Conservation (phyloP, 2,888 invertebrate genomes). For the Microctonus brassicae region DNA sequence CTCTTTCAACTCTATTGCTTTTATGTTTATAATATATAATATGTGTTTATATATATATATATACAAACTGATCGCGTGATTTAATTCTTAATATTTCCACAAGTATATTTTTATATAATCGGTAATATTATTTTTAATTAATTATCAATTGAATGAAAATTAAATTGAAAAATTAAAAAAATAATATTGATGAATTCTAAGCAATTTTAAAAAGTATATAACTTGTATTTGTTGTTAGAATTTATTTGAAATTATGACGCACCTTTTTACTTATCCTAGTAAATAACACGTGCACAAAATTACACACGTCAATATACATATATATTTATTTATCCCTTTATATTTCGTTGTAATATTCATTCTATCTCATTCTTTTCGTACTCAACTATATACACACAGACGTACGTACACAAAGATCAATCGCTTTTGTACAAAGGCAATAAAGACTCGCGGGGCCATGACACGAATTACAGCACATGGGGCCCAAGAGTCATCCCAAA, state of each 20-base stretch:
- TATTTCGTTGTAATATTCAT: too few relatives aligned
- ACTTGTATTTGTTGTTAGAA: not conserved
- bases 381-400: too few relatives aligned
- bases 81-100: too few relatives aligned
- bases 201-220: not conserved
- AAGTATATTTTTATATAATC: not conserved
- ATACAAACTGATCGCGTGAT: too few relatives aligned
- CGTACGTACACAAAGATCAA: not conserved
- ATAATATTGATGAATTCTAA: too few relatives aligned
- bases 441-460: constrained; percentile 48
- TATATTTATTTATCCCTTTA: not conserved
- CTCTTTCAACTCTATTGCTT: not conserved
- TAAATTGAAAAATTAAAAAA: not conserved
- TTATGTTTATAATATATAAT: too few relatives aligned
- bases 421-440: constrained; percentile 1
- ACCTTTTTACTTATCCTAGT: not conserved
- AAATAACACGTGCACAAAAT: constrained; percentile 15
- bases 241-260: not conserved
- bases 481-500: constrained; percentile 58
- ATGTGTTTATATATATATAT: too few relatives aligned
- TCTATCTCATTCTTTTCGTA: not conserved
- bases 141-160: not conserved
- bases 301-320: not conserved
- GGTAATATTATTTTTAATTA: not conserved
- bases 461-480: constrained; percentile 58